These are phyloP conservation scores for Chelmon rostratus DNA, from an alignment of 2,797 vertebrate species.

Conservation along the genomic window DNA sequence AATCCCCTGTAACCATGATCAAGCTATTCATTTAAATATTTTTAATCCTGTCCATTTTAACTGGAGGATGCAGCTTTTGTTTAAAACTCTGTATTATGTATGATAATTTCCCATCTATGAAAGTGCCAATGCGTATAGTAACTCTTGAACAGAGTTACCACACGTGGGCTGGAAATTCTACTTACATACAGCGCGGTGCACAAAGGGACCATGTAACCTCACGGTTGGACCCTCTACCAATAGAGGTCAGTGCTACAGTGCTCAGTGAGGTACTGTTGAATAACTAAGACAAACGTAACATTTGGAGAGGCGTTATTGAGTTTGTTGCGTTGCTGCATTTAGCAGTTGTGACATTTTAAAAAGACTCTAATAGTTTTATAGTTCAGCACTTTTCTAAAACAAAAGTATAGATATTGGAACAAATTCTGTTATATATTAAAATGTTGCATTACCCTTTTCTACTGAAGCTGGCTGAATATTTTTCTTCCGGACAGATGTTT, in stretches of 20 bases:
- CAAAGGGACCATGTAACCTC: background rate
- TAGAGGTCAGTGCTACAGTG: conserved; percentile 1
- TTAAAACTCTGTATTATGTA: conserved; percentile 1
- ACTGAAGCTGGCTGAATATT: background rate
- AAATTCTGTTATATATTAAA: background rate
- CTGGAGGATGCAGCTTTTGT: background rate
- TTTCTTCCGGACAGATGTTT: background rate
- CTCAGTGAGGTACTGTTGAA: background rate
- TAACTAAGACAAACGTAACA: background rate
- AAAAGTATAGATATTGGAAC: background rate
- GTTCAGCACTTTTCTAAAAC: background rate
- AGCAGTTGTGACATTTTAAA: background rate
- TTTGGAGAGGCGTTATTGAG: background rate
- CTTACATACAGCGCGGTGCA: background rate
- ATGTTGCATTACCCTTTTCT: background rate
- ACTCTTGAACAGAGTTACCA: background rate
- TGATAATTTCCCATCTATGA: background rate
- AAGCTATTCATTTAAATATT: conserved; percentile 26
- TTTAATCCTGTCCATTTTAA: conserved; percentile 23
- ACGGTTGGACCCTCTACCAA: background rate
- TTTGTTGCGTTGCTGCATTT: background rate
- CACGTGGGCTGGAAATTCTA: background rate
- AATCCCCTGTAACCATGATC: background rate
- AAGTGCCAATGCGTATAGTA: background rate
- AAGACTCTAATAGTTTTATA: background rate